A percentile compares a stretch with the other conserved stretches of the same genome.
These are phyloP conservation scores for Cryptophagus acutangulus DNA, from an alignment of 2,888 invertebrate genomes.

Conservation along the genomic window DNA sequence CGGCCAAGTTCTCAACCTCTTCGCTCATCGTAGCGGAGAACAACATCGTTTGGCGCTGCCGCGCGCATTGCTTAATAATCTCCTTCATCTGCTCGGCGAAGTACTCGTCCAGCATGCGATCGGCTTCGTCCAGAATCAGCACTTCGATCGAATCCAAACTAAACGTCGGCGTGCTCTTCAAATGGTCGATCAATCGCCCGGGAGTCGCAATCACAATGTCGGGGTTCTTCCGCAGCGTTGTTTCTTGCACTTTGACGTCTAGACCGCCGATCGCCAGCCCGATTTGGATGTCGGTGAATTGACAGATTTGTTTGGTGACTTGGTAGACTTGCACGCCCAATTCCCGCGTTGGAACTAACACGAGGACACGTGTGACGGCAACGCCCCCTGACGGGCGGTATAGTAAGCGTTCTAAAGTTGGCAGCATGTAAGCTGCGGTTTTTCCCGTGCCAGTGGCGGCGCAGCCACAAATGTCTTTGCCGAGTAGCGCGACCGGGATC, in stretches of 20 bases:
- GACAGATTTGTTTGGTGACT: slow-evolving; percentile 84
- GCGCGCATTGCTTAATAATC: slow-evolving; percentile 87
- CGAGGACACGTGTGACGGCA: slow-evolving; percentile 76
- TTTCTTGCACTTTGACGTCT: slow-evolving; percentile 74
- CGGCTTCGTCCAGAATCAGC: slow-evolving; percentile 72
- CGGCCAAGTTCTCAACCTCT: slow-evolving; percentile 88
- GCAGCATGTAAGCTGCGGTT: slow-evolving; percentile 98
- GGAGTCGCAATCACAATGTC: slow-evolving; percentile 98
- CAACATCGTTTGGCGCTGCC: slow-evolving; percentile 90
- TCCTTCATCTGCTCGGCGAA: slow-evolving; percentile 99
- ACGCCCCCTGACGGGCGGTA: slow-evolving; percentile 68
- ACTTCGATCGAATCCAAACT: slow-evolving; percentile 85
- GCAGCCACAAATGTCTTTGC: slow-evolving; percentile 95
- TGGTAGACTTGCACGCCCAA: slow-evolving; percentile 96
- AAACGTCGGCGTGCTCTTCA: slow-evolving; percentile 92
- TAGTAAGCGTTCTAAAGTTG: slow-evolving; percentile 87
- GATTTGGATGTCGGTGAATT: slow-evolving; percentile 77
- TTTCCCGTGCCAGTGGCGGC: slow-evolving; percentile 98
- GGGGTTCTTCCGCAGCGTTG: slow-evolving; percentile 79
- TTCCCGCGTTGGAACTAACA: slow-evolving; percentile 95
- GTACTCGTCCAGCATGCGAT: slow-evolving; percentile 94
- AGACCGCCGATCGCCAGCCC: slow-evolving; percentile 84
- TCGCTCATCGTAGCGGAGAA: slow-evolving; percentile 99
- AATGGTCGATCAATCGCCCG: slow-evolving; percentile 94
- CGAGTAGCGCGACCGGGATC: slow-evolving; percentile 85